Evolutionary conservation across 2,113 vertebrate species (phyloP).

Genomic region (Hypocryptadius cinnamomeus): DNA sequence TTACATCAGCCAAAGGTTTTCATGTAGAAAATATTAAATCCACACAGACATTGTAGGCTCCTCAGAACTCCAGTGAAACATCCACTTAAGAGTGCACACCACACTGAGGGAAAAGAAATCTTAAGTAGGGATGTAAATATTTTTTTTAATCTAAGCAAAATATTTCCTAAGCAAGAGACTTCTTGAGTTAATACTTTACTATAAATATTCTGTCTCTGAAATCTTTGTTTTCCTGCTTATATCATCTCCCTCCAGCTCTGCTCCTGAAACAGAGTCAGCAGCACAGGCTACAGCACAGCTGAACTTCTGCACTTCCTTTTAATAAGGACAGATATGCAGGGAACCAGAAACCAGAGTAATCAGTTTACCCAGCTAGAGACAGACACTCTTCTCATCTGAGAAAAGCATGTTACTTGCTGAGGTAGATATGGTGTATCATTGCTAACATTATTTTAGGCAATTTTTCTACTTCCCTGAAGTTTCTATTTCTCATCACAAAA

Average conservation of each 20-base stretch:
- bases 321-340: conserved; percentile 39
- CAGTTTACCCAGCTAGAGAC: conserved; percentile 24
- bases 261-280: neutral
- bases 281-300: neutral
- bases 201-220: neutral
- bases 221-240: neutral
- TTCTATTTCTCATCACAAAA: neutral
- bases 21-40: neutral
- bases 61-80: neutral
- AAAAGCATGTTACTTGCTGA: neutral
- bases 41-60: neutral
- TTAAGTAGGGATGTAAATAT: neutral
- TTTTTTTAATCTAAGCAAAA: neutral
- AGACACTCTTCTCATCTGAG: neutral
- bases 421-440: neutral
- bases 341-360: conserved; percentile 30
- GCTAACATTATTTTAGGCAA: neutral
- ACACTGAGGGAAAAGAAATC: neutral
- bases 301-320: conserved; percentile 59
- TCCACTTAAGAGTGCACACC: neutral
- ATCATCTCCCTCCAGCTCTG: neutral
- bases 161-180: neutral
- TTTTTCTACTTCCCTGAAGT: neutral
- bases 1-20: neutral
- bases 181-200: neutral